phyloP scores from a whole-genome alignment of 1,140 invertebrate species.

The Drosophila bifasciata region DNA sequence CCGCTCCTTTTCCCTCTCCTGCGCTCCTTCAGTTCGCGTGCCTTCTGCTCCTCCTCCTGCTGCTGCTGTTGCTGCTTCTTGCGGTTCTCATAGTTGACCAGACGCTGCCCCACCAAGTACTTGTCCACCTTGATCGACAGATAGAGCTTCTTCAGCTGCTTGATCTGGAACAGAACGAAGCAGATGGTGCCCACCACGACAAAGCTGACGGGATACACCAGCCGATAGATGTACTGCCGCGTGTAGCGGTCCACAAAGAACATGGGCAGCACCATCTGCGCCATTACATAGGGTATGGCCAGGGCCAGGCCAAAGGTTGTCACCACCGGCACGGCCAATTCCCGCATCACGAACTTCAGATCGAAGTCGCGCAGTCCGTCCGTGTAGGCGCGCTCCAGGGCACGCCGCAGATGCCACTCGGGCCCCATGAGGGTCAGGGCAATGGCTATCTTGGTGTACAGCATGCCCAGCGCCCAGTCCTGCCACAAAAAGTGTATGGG shows the following conservation, averaged over 20 bases:
- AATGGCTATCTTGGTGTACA: conserved; percentile 99
- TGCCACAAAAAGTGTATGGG: conserved; percentile 98
- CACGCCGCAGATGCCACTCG: conserved; percentile 95
- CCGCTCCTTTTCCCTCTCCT: conserved; percentile 51
- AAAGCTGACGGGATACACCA: conserved; percentile 95
- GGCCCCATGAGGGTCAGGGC: conserved; percentile 98
- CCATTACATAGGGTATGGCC: conserved; percentile 94
- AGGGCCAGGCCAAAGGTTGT: conserved; percentile 93
- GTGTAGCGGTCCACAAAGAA: conserved; percentile 89
- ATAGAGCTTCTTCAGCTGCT: conserved; percentile 96
- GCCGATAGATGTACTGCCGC: conserved; percentile 91
- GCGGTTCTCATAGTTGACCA: conserved; percentile 97
- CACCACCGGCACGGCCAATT: conserved; percentile 95
- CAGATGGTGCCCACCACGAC: conserved; percentile 88
- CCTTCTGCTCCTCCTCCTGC: conserved; percentile 55
- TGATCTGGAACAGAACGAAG: conserved; percentile 90
- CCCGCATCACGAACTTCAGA: conserved; percentile 92
- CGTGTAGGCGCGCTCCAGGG: conserved; percentile 94
- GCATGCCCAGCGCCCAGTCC: conserved; percentile 98
- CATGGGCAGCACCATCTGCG: conserved; percentile 92
- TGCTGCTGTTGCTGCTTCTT: conserved; percentile 85
- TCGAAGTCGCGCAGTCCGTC: conserved; percentile 97
- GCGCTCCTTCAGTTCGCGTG: conserved; percentile 38
- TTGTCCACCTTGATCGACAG: conserved; percentile 99
- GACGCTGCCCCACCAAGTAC: conserved; percentile 96